These are phyloP conservation scores for Oryctes rhinoceros DNA, from an alignment of 1,140 invertebrate genomes.

Conservation along the genomic window DNA sequence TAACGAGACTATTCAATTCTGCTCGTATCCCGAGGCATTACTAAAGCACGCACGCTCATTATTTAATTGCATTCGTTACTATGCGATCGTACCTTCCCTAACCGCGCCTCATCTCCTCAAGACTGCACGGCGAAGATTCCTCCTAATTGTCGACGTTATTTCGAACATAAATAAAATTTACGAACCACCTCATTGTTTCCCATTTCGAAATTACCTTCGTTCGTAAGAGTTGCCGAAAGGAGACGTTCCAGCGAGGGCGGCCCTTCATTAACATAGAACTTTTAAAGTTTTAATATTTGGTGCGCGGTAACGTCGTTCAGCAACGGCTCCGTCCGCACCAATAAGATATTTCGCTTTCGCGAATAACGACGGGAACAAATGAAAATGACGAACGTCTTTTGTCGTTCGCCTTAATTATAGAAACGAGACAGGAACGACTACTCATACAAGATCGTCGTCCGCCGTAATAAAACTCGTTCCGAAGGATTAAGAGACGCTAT, in stretches of 20 bases:
- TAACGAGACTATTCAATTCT: no score
- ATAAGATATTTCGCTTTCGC: background rate
- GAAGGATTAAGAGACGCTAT: background rate
- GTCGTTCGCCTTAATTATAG: constrained; percentile 1
- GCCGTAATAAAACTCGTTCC: background rate
- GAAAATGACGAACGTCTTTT: constrained; percentile 20
- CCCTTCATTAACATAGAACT: background rate
- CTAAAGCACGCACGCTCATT: no score
- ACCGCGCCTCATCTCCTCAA: no score
- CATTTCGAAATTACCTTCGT: no score
- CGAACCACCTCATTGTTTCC: no score
- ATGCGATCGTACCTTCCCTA: no score
- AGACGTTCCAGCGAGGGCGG: background rate
- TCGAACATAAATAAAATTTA: no score
- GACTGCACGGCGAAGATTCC: no score
- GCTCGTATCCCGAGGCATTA: no score
- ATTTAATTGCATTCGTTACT: no score
- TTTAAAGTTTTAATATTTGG: constrained; percentile 23
- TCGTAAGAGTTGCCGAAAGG: background rate
- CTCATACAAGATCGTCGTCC: background rate
- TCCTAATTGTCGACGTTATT: no score
- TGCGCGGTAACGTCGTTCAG: background rate
- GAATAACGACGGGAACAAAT: background rate
- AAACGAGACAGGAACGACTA: background rate
- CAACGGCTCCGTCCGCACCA: background rate